These are phyloP conservation scores for Bombus superbus DNA, from an alignment of 1,140 invertebrate genomes.

Conservation along the genomic window DNA sequence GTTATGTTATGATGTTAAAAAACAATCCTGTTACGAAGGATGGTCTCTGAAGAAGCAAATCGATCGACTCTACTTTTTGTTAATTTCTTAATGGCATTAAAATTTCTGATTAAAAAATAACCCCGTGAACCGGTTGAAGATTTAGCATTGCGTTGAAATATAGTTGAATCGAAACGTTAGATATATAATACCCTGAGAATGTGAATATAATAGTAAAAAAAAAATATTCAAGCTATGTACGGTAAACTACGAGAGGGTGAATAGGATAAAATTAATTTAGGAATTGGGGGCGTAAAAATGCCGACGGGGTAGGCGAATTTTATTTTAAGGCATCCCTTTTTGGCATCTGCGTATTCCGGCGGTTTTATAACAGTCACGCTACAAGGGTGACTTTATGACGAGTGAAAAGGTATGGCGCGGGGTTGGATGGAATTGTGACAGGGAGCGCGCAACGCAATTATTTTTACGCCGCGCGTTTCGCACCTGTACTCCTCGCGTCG, in stretches of 20 bases:
- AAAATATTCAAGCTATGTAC: not conserved
- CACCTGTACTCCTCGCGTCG: conserved; percentile 59
- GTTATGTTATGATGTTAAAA: no score
- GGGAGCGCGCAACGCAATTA: conserved; percentile 53
- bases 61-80: no score
- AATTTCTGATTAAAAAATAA: no score
- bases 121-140: not conserved
- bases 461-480: conserved; percentile 57
- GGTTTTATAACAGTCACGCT: conserved; percentile 58
- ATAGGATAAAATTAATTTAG: conserved; percentile 41
- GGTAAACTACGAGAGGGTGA: not conserved
- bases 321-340: not conserved
- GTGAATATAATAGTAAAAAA: not conserved
- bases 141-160: not conserved
- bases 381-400: conserved; percentile 63
- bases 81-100: no score
- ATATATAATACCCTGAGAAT: no score
- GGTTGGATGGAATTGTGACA: conserved; percentile 52
- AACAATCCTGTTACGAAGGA: no score
- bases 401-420: conserved; percentile 57
- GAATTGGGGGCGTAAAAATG: conserved; percentile 35
- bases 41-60: no score
- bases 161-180: no score
- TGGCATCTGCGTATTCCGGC: conserved; percentile 41
- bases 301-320: not conserved